Percentiles rank a stretch among this genome's conserved stretches.
Conservation (phyloP, 2,113 vertebrate genomes). For the Oreochromis aureus region DNA sequence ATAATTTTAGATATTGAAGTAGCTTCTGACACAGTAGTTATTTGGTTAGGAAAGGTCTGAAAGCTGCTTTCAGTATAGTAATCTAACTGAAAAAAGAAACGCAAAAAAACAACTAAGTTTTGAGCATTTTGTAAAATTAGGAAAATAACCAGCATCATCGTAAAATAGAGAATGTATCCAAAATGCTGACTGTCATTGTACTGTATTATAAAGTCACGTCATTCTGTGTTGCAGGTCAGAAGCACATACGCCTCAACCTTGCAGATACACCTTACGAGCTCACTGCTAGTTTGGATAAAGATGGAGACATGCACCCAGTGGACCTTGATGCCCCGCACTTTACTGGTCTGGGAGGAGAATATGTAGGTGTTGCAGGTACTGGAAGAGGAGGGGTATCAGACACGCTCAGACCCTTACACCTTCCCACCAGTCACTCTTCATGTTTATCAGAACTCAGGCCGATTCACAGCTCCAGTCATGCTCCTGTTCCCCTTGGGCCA, state of each 20-base stretch:
- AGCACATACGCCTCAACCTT: conserved; percentile 88
- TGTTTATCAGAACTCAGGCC: conserved; percentile 88
- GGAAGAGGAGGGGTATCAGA: conserved; percentile 59
- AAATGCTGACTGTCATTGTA: not conserved
- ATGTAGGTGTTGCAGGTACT: conserved; percentile 51
- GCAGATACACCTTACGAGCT: conserved; percentile 87
- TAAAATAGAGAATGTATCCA: not conserved
- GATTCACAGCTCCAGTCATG: conserved; percentile 84
- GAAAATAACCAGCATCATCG: not conserved
- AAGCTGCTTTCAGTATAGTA: not conserved
- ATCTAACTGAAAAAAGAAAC: not conserved
- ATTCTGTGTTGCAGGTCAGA: conserved; percentile 78
- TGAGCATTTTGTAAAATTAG: not conserved
- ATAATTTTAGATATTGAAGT: not conserved
- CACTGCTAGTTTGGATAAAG: conserved; percentile 82
- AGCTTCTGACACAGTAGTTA: not conserved
- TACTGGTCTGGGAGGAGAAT: conserved; percentile 72
- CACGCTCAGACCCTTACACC: conserved; percentile 62
- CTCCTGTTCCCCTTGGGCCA: conserved; percentile 78
- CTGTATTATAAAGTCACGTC: not conserved
- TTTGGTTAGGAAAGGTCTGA: not conserved
- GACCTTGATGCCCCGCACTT: conserved; percentile 56
- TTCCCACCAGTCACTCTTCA: conserved; percentile 79
- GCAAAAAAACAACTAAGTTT: not conserved
- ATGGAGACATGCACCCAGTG: conserved; percentile 76